Percentiles rank a stretch among this genome's conserved stretches.
phyloP scores from a whole-genome alignment of 1,140 invertebrate species.

The Danaus melanippus region DNA sequence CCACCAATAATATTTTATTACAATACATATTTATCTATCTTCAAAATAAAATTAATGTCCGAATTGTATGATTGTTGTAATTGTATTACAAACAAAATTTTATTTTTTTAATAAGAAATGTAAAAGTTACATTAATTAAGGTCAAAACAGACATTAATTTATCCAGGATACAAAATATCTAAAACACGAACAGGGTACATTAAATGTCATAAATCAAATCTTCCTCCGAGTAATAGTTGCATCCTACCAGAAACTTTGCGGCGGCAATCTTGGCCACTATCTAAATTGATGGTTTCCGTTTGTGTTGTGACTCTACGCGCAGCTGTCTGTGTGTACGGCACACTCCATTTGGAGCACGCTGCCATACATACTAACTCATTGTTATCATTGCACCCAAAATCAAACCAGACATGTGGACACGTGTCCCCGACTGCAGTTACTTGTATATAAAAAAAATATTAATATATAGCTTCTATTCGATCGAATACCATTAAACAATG shows the following conservation, averaged over 20 bases:
- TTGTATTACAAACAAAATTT: too few relatives aligned
- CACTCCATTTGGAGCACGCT: slow-evolving; percentile 65
- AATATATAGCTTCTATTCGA: too few relatives aligned
- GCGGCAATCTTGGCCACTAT: slow-evolving; percentile 63
- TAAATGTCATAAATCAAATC: slow-evolving; percentile 63
- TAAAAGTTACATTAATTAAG: background rate
- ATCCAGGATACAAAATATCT: slow-evolving; percentile 44
- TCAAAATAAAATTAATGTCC: too few relatives aligned
- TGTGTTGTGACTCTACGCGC: slow-evolving; percentile 46
- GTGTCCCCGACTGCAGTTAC: too few relatives aligned
- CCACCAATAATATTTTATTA: too few relatives aligned
- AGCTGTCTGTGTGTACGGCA: slow-evolving; percentile 61
- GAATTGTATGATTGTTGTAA: too few relatives aligned
- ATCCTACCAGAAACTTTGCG: slow-evolving; percentile 59
- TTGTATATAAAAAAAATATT: too few relatives aligned
- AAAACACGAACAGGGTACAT: slow-evolving; percentile 57
- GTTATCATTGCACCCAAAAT: slow-evolving; percentile 53
- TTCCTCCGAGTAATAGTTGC: slow-evolving; percentile 61
- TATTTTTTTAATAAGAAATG: too few relatives aligned
- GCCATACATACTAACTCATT: slow-evolving; percentile 60
- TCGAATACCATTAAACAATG: too few relatives aligned
- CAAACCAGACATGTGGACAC: slow-evolving; percentile 37
- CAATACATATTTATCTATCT: too few relatives aligned
- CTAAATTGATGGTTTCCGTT: slow-evolving; percentile 70
- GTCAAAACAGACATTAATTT: slow-evolving; percentile 5